Percentiles rank a stretch among this genome's conserved stretches.
Evolutionary conservation across 23 tunicate genomes (phyloP).

Genomic region (Halocynthia aurantium): DNA sequence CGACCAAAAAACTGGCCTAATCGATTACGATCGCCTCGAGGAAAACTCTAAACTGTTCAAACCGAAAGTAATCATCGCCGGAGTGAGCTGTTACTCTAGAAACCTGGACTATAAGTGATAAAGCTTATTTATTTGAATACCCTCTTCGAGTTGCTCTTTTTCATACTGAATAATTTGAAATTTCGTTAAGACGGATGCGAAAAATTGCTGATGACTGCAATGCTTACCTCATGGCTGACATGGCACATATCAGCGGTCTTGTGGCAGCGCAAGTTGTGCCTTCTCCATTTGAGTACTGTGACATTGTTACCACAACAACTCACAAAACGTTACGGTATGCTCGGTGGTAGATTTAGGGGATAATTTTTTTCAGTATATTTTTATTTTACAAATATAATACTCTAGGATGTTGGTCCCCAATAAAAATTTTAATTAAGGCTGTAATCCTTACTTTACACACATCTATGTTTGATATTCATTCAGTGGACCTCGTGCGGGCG

Average conservation of each 20-base stretch:
- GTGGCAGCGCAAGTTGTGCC: constrained; percentile 95
- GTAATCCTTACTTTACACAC: no score
- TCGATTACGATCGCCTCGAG: constrained; percentile 91
- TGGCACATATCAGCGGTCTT: constrained; percentile 98
- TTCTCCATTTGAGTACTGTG: constrained; percentile 93
- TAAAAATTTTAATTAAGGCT: not conserved
- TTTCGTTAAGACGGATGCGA: constrained; percentile 41
- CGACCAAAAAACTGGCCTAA: constrained; percentile 74
- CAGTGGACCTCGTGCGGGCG: constrained; percentile 94
- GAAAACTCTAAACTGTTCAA: constrained; percentile 84
- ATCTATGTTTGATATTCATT: not conserved
- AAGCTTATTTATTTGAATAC: not conserved
- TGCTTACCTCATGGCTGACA: constrained; percentile 91
- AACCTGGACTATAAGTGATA: constrained; percentile 85
- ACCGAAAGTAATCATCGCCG: constrained; percentile 94
- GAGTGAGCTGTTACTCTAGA: constrained; percentile 94
- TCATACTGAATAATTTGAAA: not conserved
- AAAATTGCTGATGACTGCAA: constrained; percentile 71
- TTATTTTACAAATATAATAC: not conserved
- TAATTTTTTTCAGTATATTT: not conserved
- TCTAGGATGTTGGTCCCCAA: not conserved
- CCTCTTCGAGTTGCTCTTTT: not conserved
- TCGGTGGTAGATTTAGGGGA: not conserved
- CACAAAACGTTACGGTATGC: constrained; percentile 91
- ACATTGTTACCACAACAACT: constrained; percentile 97